Evolutionary conservation across 2,888 invertebrate species (phyloP), one percentile per base, ranked within the genome.

Genomic region (Thereva unica): DNA sequence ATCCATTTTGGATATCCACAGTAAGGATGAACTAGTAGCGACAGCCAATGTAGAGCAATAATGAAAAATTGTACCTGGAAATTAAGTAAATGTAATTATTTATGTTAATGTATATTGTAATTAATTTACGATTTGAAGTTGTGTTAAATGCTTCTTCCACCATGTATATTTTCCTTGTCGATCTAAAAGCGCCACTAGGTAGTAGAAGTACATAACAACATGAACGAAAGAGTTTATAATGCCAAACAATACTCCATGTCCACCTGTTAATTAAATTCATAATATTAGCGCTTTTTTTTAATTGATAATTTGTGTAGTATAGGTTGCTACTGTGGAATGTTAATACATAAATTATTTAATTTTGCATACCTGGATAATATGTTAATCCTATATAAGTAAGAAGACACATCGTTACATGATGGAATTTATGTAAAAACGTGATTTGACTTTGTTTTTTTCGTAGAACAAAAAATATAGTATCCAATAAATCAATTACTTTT

Each of bases 141-240:
- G 89, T 0, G 93, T 93, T 71, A 93, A 87, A 74, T 90, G 84
- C 72, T 89, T 90, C 77, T 93, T 93, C 88, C 91, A 89, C 88
- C 89, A 89, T 0, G 88, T 76, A 67, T 86, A 89, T 66, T 87
- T 82, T 74, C 88, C 85, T 53, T 84, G 84, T 0, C 89, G 89
- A 57, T 89, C 84, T 67, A 87, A 82, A 0, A 90, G 89, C 0
- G 90, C 85, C 69, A 90, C 74, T 5, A 91, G 83, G 76, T 93
- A 93, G 77, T 93, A 90, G 0, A 82, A 80, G 76, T 93, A 93
- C 92, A 93, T 93, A 45, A 92, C 78, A 1, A 86, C 76, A 74
- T 93, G 93, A 0, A 93, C 90, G 68, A 89, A 85, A 0, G 84
- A 83, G 76, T 93, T 93, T 57, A 91, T 77, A 4, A 87, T 76